Evolutionary conservation across 2,888 invertebrate species (phyloP), one percentile per base, ranked within the genome.

Genomic region (Aphidoletes aphidimyza): DNA sequence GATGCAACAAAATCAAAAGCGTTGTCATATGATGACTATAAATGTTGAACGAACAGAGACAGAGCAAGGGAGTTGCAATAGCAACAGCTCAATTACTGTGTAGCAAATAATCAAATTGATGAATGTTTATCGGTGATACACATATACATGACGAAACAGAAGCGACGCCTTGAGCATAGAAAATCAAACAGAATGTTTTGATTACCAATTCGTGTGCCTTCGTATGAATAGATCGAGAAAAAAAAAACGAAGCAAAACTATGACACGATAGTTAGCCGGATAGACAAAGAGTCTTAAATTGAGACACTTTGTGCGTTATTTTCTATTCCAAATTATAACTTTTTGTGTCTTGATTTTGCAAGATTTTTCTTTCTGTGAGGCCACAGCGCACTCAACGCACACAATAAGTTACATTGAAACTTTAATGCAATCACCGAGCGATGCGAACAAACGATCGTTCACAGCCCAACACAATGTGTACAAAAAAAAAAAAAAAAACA

Each of bases 311-410:
- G n/a, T n/a, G n/a, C n/a, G n/a, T n/a, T n/a, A n/a, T n/a, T n/a
- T n/a, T n/a, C n/a, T n/a, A n/a, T n/a, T n/a, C n/a, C n/a, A n/a
- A n/a, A n/a, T n/a, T n/a, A n/a, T n/a, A n/a, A n/a, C n/a, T n/a
- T n/a, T n/a, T n/a, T n/a, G n/a, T n/a, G n/a, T n/a, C n/a, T n/a
- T n/a, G n/a, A n/a, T n/a, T n/a, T n/a, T n/a, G n/a, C n/a, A n/a
- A n/a, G n/a, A n/a, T n/a, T n/a, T n/a, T n/a, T n/a, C n/a, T n/a
- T n/a, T n/a, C n/a, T n/a, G n/a, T n/a, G 30, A 69, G 30, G 69
- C 69, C 30, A 69, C 54, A 69, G 30, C 69, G 69, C 26, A 69
- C n/a, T 69, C 69, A 69, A 69, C 69, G 34, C 69, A 69, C 69
- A 69, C 6, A 17, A 69, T 69, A 69, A 26, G 11, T 34, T 69